phyloP scores from a whole-genome alignment of 2,113 vertebrate genomes.

The Sakesphorus luctuosus region DNA sequence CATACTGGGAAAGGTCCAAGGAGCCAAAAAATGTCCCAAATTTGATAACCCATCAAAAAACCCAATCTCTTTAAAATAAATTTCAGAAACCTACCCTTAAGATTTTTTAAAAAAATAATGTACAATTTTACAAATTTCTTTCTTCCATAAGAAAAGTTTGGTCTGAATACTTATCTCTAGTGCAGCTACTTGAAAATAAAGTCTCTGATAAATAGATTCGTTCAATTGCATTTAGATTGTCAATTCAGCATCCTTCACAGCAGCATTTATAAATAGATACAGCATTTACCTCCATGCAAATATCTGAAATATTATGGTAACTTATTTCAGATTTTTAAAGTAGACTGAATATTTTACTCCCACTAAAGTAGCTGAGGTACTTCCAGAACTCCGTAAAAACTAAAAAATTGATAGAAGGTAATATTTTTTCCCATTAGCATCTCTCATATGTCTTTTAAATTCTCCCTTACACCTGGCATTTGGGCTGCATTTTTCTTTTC shows the following conservation, averaged over 20 bases:
- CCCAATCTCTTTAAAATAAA: background rate
- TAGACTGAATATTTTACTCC: background rate
- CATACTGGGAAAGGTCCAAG: background rate
- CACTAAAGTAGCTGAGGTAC: background rate
- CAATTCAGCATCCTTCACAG: background rate
- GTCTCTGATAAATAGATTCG: background rate
- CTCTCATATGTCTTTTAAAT: background rate
- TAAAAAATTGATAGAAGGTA: background rate
- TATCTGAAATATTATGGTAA: background rate
- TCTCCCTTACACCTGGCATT: background rate
- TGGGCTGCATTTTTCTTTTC: constrained; percentile 8
- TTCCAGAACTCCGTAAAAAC: background rate
- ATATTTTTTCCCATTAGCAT: background rate
- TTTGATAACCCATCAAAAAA: background rate
- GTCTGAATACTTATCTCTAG: background rate
- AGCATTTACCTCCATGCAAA: background rate
- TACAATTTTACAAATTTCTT: background rate
- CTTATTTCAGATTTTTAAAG: constrained; percentile 2
- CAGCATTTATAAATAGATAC: background rate
- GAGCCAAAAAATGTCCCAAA: background rate
- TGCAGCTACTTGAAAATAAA: background rate
- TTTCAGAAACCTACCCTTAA: background rate
- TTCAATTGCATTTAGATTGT: background rate
- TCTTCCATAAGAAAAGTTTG: background rate
- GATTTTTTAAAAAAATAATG: background rate